Evolutionary conservation across 2,888 invertebrate species (phyloP).

Genomic region (Phortica magna): DNA sequence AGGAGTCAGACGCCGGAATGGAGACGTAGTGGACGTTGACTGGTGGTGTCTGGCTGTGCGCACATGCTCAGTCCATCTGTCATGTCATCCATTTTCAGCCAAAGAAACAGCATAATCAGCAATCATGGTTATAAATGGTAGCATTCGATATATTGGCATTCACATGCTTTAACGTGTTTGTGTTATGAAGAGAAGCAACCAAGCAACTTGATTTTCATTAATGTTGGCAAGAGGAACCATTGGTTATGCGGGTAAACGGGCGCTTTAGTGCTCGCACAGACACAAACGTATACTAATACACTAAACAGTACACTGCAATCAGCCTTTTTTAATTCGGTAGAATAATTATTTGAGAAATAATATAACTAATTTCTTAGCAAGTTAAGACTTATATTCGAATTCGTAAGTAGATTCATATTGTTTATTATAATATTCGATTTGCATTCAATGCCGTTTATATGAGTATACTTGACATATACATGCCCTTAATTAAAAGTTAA

Average conservation of each 20-base stretch:
- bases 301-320: conserved; percentile 66
- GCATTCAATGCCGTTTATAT: too few relatives aligned
- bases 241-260: conserved; percentile 30
- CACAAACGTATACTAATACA: conserved; percentile 40
- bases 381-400: conserved; percentile 3
- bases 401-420: too few relatives aligned
- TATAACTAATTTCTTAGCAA: conserved; percentile 10
- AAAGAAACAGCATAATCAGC: conserved; percentile 75
- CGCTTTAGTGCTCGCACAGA: conserved; percentile 7
- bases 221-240: conserved; percentile 30
- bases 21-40: conserved; percentile 19
- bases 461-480: too few relatives aligned
- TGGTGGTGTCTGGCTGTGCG: conserved; percentile 66
- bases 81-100: conserved; percentile 73
- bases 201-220: conserved; percentile 51
- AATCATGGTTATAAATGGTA: conserved; percentile 75
- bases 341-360: conserved; percentile 23
- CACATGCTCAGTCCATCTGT: conserved; percentile 73
- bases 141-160: conserved; percentile 75
- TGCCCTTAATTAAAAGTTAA: too few relatives aligned
- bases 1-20: not conserved
- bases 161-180: conserved; percentile 45
- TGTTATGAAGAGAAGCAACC: conserved; percentile 45
- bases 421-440: too few relatives aligned
- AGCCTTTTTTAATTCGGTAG: conserved; percentile 58